A percentile compares a stretch with the other conserved stretches of the same genome.
phyloP scores from a whole-genome alignment of 2,888 invertebrate genomes.

The Schizaphis graminum region DNA sequence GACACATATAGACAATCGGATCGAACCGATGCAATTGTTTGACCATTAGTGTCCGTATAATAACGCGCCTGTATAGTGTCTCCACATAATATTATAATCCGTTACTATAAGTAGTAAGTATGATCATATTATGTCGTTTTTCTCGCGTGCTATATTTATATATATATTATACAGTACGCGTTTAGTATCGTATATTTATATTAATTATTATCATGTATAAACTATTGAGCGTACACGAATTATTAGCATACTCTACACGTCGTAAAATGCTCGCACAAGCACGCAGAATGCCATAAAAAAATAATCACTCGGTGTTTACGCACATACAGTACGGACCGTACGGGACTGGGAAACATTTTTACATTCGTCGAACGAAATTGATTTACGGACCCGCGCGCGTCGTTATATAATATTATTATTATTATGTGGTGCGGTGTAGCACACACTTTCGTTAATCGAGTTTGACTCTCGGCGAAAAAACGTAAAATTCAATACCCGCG shows the following conservation, averaged over 20 bases:
- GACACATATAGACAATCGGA: too few relatives aligned
- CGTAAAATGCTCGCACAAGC: not conserved
- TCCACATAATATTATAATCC: not conserved
- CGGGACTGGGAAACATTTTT: not conserved
- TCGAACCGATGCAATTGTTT: not conserved
- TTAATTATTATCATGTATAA: too few relatives aligned
- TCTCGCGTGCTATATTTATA: not conserved
- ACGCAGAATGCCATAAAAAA: not conserved
- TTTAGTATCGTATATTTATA: not conserved
- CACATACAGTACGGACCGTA: not conserved
- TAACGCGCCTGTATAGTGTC: too few relatives aligned
- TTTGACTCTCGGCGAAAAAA: not conserved
- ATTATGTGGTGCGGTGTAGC: not conserved
- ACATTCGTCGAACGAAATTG: constrained; percentile 29
- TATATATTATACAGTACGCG: not conserved
- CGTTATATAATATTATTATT: too few relatives aligned
- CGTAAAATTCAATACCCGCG: not conserved
- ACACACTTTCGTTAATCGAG: not conserved
- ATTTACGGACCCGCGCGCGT: constrained; percentile 2
- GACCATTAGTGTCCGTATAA: not conserved
- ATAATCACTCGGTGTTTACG: not conserved
- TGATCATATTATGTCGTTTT: not conserved
- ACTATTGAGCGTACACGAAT: not conserved
- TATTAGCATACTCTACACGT: not conserved
- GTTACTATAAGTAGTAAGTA: not conserved